These are phyloP conservation scores for Thunnus albacares DNA, from an alignment of 2,797 vertebrate genomes.

Conservation along the genomic window DNA sequence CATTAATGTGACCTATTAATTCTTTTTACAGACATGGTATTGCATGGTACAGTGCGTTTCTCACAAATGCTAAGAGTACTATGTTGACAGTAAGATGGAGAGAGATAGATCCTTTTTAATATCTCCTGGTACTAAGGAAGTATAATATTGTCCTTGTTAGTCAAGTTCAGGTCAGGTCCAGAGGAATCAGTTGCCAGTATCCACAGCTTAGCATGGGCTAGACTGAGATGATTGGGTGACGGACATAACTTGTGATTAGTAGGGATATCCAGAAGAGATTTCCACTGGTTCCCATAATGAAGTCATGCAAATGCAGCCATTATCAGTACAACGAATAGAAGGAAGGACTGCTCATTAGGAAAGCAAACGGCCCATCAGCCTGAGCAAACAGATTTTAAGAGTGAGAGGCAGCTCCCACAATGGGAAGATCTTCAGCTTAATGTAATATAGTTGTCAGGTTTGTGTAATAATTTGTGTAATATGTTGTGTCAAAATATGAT, in stretches of 20 bases:
- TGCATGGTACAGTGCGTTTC: not conserved
- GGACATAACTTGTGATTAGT: constrained; percentile 23
- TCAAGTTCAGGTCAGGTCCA: not conserved
- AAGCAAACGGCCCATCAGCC: constrained; percentile 47
- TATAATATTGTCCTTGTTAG: constrained; percentile 1
- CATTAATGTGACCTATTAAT: not conserved
- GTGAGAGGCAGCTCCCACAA: not conserved
- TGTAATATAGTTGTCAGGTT: constrained; percentile 2
- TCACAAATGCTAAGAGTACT: too few species aligned
- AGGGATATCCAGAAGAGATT: constrained; percentile 45
- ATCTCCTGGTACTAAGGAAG: not conserved
- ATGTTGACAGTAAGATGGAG: too few species aligned
- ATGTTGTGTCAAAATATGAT: not conserved
- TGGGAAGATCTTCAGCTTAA: constrained; percentile 13
- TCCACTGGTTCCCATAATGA: constrained; percentile 24
- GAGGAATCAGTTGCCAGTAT: not conserved
- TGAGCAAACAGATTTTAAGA: constrained; percentile 39
- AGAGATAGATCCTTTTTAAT: not conserved
- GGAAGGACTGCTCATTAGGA: constrained; percentile 59
- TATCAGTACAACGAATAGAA: constrained; percentile 36
- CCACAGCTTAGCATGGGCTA: not conserved
- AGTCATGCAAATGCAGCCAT: constrained; percentile 51
- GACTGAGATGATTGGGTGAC: not conserved
- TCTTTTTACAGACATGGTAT: not conserved
- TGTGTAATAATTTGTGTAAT: constrained; percentile 8